Conservation (phyloP, 2,113 vertebrate species). For the Heterotilapia buettikoferi region DNA sequence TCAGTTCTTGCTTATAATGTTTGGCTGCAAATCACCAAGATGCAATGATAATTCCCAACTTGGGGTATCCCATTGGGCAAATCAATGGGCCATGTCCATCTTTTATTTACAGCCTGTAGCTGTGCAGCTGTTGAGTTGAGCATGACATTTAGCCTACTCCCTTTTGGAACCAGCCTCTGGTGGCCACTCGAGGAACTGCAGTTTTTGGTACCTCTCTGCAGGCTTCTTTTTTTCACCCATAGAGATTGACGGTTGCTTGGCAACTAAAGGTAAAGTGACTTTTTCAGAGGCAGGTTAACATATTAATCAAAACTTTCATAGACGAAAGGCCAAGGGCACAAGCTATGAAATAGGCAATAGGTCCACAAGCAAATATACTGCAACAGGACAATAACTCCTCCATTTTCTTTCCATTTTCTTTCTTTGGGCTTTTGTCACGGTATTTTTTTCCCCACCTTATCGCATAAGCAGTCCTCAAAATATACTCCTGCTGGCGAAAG, state of each 20-base stretch:
- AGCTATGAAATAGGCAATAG: not conserved
- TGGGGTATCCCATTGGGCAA: not conserved
- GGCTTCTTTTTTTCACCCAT: not conserved
- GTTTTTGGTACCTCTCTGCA: not conserved
- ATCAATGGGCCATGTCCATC: not conserved
- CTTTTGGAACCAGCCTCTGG: not conserved
- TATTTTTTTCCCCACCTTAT: not conserved
- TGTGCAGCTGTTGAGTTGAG: not conserved
- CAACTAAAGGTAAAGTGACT: not conserved
- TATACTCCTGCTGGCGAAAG: not conserved
- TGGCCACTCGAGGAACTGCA: not conserved
- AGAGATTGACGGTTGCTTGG: not conserved
- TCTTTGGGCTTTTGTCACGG: not conserved
- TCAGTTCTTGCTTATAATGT: not conserved
- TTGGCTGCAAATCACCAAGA: not conserved
- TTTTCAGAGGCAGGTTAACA: not conserved
- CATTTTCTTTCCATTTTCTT: not conserved
- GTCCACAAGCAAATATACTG: not conserved
- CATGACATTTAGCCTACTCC: not conserved
- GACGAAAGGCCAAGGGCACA: not conserved
- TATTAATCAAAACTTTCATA: not conserved
- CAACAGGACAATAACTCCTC: not conserved
- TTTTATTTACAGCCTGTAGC: not conserved
- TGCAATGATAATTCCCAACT: not conserved
- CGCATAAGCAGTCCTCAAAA: not conserved